Percentiles rank a stretch among this genome's conserved stretches.
These are phyloP conservation scores for Lasioglossum baleicum DNA, from an alignment of 1,140 invertebrate species.

Conservation along the genomic window DNA sequence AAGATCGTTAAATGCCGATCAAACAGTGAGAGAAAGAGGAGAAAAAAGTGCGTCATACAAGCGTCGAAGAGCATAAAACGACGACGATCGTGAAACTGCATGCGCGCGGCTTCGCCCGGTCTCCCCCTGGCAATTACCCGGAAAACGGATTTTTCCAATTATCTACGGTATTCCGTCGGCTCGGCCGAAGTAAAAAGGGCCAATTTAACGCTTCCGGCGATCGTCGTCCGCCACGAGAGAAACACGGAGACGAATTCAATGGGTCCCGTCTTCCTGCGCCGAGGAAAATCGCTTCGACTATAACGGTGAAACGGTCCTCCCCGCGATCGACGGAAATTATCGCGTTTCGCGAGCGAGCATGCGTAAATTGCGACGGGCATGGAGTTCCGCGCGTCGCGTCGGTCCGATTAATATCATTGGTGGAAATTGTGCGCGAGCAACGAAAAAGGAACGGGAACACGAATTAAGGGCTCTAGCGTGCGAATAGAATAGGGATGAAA, in stretches of 20 bases:
- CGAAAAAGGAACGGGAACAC: not conserved
- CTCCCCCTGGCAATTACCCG: constrained; percentile 3
- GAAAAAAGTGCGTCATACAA: not conserved
- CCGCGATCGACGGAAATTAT: constrained; percentile 27
- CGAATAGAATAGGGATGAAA: not conserved
- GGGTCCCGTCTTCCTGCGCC: not conserved
- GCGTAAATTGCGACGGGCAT: constrained; percentile 21
- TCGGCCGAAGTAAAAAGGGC: constrained; percentile 9
- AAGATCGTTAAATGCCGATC: not conserved
- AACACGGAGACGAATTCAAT: constrained; percentile 24
- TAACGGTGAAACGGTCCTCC: constrained; percentile 34
- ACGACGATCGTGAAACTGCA: not conserved
- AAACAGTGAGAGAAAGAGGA: not conserved
- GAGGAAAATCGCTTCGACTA: constrained; percentile 40
- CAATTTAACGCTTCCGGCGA: constrained; percentile 41
- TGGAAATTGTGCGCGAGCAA: not conserved
- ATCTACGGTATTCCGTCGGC: constrained; percentile 18
- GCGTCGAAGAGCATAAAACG: not conserved
- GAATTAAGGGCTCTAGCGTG: too few species aligned
- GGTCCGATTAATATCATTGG: not conserved
- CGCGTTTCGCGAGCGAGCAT: not conserved
- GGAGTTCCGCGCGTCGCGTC: not conserved
- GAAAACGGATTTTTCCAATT: constrained; percentile 35
- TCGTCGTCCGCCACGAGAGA: not conserved
- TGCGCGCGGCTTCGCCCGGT: not conserved